Base-by-base conservation (phyloP, 2,888 invertebrate genomes). In the Osmoderma eremita region DNA sequence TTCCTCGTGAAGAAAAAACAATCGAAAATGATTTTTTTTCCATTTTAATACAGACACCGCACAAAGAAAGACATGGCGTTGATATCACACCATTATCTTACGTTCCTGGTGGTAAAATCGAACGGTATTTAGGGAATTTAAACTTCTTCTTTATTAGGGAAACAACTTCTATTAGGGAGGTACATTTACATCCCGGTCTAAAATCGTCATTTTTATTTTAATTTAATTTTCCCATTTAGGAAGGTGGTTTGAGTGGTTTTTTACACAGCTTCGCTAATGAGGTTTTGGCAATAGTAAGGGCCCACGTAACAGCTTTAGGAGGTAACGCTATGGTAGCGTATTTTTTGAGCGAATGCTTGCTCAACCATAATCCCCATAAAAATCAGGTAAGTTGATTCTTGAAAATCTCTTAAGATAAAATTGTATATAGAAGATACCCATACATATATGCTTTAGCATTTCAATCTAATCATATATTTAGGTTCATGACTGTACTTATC, bases 111-210 rank as follows among this genome's bases (percentile, higher is more conserved):
- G 92, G 88, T 45, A 88, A 86, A 75, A 90, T 92, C 68, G 90
- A 92, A 73, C 88, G 91, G 71, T 93, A 96, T 78, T 85, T 97
- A 76, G 97, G 98, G 71, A 93, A 95, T 79, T 83, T 96, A 70
- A 93, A 97, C 78, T 94, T 97, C 81, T 94, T 97, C 83, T 96
- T 98, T 79, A 97, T 98, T 70, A 85, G 98, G 20, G 98, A 98
- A 83, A 95, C 94, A 69, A 96, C 95, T 0, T 93, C 94, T 10
- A 91, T 97, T 67, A 83, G 96, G 71, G 97, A 98, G 81, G 87
- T 87, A 79, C 73, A 8, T 3, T 15, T 30, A n/a, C n/a, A n/a
- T 24, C 6, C 1, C 6, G 5, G 30, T 30, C 6, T 6, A 6
- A 6, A 30, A 4, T 3, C 30, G n/a, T 53, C 41, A 13, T 53